Evolutionary conservation across 2,888 invertebrate species (phyloP), one percentile per base, ranked within the genome.

Genomic region (Eledona agricola): DNA sequence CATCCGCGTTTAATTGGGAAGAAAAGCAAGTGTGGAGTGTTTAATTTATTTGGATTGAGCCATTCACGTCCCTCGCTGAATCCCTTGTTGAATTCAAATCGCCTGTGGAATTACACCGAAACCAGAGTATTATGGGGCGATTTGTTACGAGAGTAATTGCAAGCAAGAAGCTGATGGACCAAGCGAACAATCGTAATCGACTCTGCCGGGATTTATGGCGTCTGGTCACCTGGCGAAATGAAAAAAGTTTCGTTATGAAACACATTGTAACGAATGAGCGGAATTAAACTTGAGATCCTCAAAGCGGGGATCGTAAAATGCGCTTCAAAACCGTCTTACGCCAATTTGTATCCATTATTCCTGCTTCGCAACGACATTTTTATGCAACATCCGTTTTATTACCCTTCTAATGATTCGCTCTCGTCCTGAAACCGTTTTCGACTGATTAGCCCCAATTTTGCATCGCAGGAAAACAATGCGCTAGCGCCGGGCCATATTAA

Each of bases 41-140:
- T 49, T 49, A 49, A 49, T 49, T 38, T 37, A 37, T 28, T 45
- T 47, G 28, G 47, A 47, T 38, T 38, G 38, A 49, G 49, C 16
- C 29, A 31, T 49, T 31, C 26, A 26, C 26, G 25, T 25, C 15
- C 9, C 11, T 42, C 12, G 25, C 20, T 15, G 25, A 51, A 40
- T 50, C 42, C 42, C 29, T 31, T 34, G 26, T 26, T 26, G 26
- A 32, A 42, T 50, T 32, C 35, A 51, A 42, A 51, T 51, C 26
- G 42, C 16, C 29, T 43, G 35, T 45, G 45, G 45, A 51, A 51
- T 51, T 42, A 51, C 34, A 28, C 3, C 42, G 6, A 43, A 42
- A 51, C 19, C 51, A 42, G 22, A 43, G 45, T 28, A 35, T 43
- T 45, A 23, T 35, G 28, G 43, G 34, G 19, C 43, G 43, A 51